These are phyloP conservation scores for Trichomycterus rosablanca DNA, from an alignment of 2,113 vertebrate species.

Conservation along the genomic window DNA sequence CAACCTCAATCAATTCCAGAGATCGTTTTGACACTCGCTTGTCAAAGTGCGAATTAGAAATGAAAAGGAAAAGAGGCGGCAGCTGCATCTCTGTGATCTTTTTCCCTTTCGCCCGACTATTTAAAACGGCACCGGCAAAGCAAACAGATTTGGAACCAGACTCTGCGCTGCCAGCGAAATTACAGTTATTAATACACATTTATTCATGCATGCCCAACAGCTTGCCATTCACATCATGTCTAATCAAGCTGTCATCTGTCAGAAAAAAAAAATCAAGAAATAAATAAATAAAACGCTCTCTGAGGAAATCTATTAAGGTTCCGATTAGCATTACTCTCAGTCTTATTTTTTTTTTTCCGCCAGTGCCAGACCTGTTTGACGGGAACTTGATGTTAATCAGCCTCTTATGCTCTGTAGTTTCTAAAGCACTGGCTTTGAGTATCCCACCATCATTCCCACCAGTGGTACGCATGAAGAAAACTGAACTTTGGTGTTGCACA, in stretches of 20 bases:
- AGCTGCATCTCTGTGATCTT: constrained; percentile 1
- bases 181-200: constrained; percentile 43
- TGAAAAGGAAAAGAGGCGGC: constrained; percentile 9
- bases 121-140: constrained; percentile 14
- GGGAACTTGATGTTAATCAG: not conserved
- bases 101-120: constrained; percentile 3
- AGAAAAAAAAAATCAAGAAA: constrained; percentile 27
- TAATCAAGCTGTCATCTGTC: constrained; percentile 45
- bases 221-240: constrained; percentile 38
- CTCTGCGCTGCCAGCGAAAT: constrained; percentile 26
- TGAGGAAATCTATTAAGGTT: constrained; percentile 38
- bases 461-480: no score
- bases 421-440: not conserved
- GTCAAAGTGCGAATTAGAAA: not conserved
- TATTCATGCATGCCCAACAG: constrained; percentile 45
- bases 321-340: constrained; percentile 24
- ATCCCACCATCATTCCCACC: no score
- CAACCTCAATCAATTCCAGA: not conserved
- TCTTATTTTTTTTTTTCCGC: not conserved
- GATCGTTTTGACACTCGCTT: constrained; percentile 7
- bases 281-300: constrained; percentile 29
- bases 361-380: not conserved
- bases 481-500: no score
- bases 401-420: not conserved
- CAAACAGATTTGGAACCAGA: constrained; percentile 30